phyloP scores from a whole-genome alignment of 1,140 invertebrate species.

The Ooceraea biroi region DNA sequence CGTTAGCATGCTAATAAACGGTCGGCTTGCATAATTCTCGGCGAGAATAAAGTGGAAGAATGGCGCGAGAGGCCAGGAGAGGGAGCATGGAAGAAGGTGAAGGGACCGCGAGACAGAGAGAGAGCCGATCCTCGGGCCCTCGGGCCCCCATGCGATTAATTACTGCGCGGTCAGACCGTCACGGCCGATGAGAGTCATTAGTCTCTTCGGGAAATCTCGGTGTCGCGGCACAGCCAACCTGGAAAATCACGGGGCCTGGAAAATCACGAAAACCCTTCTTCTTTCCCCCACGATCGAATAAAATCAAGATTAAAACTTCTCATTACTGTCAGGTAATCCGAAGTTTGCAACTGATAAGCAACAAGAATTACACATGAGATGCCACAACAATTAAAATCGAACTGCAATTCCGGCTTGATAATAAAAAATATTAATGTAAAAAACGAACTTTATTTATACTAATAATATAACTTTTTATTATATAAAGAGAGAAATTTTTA shows the following conservation, averaged over 20 bases:
- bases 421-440: no score
- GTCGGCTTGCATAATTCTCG: constrained; percentile 65
- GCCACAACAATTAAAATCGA: no score
- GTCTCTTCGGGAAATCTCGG: constrained; percentile 72
- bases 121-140: constrained; percentile 68
- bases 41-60: constrained; percentile 57
- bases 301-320: constrained; percentile 1
- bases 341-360: no score
- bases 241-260: constrained; percentile 49
- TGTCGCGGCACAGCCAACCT: constrained; percentile 17
- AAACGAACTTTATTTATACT: no score
- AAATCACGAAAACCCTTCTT: not conserved
- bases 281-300: not conserved
- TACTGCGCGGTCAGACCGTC: constrained; percentile 68
- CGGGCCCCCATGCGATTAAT: constrained; percentile 76
- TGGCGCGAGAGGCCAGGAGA: constrained; percentile 36
- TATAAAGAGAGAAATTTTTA: no score
- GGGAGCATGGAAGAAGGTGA: constrained; percentile 46
- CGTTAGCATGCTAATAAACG: constrained; percentile 72
- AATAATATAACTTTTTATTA: no score
- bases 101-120: constrained; percentile 50
- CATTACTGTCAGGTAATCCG: no score
- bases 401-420: no score
- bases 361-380: no score
- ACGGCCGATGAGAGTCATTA: constrained; percentile 75